These are phyloP conservation scores for Tipula lateralis DNA, from an alignment of 2,888 invertebrate genomes.

Conservation along the genomic window DNA sequence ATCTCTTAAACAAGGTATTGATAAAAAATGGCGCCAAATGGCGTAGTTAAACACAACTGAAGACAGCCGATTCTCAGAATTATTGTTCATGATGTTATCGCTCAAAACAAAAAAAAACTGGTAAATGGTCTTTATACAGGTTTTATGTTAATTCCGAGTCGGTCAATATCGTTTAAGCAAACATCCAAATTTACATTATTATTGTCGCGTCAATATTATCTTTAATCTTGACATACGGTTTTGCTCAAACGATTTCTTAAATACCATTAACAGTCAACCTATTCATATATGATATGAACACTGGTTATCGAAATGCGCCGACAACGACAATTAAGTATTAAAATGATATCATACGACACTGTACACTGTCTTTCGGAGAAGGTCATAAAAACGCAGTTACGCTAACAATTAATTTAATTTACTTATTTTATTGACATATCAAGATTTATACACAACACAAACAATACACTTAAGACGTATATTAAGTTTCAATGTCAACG, in stretches of 20 bases:
- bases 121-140: no score
- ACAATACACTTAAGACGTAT: not conserved
- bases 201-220: no score
- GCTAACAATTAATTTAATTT: not conserved
- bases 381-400: not conserved
- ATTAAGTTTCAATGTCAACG: not conserved
- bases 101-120: no score
- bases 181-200: no score
- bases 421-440: not conserved
- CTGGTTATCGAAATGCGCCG: not conserved
- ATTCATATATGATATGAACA: no score
- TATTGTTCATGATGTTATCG: no score
- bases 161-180: no score
- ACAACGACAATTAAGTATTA: not conserved
- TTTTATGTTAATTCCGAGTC: no score
- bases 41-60: no score
- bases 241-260: not conserved
- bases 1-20: no score
- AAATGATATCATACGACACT: not conserved
- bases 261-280: not conserved
- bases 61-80: no score
- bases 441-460: not conserved
- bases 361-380: not conserved
- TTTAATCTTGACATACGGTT: not conserved
- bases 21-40: no score